A percentile compares a stretch with the other conserved stretches of the same genome.
These are phyloP conservation scores for Meleagris gallopavo DNA, from an alignment of 2,113 vertebrate species.

Conservation along the genomic window DNA sequence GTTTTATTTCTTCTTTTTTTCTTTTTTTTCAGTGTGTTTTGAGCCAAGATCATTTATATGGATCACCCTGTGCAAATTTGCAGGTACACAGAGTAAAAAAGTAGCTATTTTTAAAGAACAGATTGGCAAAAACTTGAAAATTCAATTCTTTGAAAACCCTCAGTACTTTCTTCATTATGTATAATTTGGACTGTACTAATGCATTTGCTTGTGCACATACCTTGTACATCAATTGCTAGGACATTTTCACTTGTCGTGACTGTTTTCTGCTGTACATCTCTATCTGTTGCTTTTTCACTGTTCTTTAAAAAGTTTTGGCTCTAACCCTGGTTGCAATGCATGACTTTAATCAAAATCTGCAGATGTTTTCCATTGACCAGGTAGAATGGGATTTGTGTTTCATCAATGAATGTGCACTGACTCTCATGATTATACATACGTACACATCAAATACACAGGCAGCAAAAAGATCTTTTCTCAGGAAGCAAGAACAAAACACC, in stretches of 20 bases:
- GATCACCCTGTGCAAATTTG: neutral
- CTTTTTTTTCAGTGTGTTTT: neutral
- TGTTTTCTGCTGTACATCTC: neutral
- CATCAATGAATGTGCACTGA: neutral
- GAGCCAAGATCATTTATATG: neutral
- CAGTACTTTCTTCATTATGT: neutral
- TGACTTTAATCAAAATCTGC: constrained; percentile 38
- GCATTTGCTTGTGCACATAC: rapidly evolving
- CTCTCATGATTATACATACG: neutral
- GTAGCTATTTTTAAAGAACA: neutral
- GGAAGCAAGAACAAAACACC: neutral
- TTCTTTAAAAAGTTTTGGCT: neutral
- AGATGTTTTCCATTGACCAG: neutral
- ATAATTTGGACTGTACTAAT: neutral
- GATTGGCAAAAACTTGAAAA: neutral
- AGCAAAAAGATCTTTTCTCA: neutral
- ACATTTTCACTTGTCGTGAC: neutral
- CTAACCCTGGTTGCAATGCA: neutral
- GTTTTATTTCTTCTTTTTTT: neutral
- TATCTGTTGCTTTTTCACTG: neutral
- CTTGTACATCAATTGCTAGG: neutral
- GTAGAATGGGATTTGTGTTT: neutral
- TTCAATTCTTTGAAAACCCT: neutral
- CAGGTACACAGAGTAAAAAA: neutral
- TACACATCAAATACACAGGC: neutral